These are phyloP conservation scores for Pipistrellus pygmaeus DNA, from an alignment of 2,797 vertebrate genomes.

Conservation along the genomic window DNA sequence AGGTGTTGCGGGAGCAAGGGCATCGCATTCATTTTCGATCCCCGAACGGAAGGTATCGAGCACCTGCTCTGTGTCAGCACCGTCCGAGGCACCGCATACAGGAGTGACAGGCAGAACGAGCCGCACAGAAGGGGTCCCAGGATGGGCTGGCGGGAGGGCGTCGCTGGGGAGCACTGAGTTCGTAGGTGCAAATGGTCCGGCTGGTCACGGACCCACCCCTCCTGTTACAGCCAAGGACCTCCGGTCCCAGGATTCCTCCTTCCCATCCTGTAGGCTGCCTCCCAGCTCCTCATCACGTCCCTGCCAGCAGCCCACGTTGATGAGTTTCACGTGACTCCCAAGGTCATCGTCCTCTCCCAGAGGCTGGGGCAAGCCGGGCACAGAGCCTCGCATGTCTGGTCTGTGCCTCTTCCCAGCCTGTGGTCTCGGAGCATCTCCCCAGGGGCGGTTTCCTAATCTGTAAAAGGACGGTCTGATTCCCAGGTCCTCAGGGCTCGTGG, in stretches of 20 bases:
- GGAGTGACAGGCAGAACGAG: not conserved
- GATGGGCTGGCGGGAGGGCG: not conserved
- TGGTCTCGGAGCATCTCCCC: slow-evolving; percentile 40
- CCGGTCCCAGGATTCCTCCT: not conserved
- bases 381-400: slow-evolving; percentile 11
- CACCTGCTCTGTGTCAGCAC: not conserved
- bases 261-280: slow-evolving; percentile 3
- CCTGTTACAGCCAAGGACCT: not conserved
- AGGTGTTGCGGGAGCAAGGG: not conserved
- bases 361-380: slow-evolving; percentile 2
- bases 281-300: not conserved
- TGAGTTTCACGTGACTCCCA: slow-evolving; percentile 74
- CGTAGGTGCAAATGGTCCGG: not conserved
- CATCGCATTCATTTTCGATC: not conserved
- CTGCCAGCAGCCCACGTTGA: slow-evolving; percentile 48
- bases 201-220: not conserved
- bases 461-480: slow-evolving; percentile 43
- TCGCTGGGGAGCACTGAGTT: not conserved
- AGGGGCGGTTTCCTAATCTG: slow-evolving; percentile 43
- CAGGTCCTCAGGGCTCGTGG: not conserved
- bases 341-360: slow-evolving; percentile 67
- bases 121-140: not conserved
- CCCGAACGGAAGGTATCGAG: not conserved
- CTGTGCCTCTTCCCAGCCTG: not conserved
- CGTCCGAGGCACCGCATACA: not conserved